Evolutionary conservation across 1,140 invertebrate species (phyloP).

Genomic region (Marisa cornuarietis): DNA sequence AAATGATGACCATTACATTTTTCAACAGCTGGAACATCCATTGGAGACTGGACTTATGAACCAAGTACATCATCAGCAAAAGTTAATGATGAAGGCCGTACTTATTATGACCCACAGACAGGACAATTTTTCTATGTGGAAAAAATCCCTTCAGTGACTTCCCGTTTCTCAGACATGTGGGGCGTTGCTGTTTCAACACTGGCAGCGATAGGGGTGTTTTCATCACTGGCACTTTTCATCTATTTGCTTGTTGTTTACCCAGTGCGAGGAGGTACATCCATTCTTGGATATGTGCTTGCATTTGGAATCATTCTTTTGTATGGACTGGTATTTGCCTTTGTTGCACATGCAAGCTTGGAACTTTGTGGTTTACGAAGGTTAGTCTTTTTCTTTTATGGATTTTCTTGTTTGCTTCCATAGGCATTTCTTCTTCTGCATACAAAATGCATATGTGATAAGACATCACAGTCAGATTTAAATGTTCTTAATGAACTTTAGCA

Average conservation of each 20-base stretch:
- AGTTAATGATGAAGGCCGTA: constrained; percentile 41
- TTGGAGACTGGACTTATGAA: constrained; percentile 20
- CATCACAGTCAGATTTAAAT: no score
- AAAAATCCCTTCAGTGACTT: constrained; percentile 44
- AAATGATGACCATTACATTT: not conserved
- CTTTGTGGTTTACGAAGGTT: constrained; percentile 67
- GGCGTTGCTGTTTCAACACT: constrained; percentile 64
- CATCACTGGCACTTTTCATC: constrained; percentile 64
- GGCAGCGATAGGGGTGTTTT: constrained; percentile 59
- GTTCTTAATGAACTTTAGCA: no score
- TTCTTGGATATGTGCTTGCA: constrained; percentile 68
- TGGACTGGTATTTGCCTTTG: constrained; percentile 67
- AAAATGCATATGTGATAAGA: no score
- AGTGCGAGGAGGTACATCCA: constrained; percentile 65
- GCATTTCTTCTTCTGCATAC: not conserved
- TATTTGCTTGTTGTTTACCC: constrained; percentile 68
- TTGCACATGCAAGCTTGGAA: constrained; percentile 64
- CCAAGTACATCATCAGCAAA: constrained; percentile 46
- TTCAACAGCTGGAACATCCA: constrained; percentile 16
- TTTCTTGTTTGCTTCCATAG: not conserved
- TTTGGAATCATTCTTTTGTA: constrained; percentile 68
- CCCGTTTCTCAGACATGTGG: constrained; percentile 65
- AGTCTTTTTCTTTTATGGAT: constrained; percentile 1
- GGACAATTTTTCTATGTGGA: constrained; percentile 44
- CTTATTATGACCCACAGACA: constrained; percentile 58